Evolutionary conservation across 2,797 vertebrate species (phyloP).

Genomic region (Rhynchotus rufescens): DNA sequence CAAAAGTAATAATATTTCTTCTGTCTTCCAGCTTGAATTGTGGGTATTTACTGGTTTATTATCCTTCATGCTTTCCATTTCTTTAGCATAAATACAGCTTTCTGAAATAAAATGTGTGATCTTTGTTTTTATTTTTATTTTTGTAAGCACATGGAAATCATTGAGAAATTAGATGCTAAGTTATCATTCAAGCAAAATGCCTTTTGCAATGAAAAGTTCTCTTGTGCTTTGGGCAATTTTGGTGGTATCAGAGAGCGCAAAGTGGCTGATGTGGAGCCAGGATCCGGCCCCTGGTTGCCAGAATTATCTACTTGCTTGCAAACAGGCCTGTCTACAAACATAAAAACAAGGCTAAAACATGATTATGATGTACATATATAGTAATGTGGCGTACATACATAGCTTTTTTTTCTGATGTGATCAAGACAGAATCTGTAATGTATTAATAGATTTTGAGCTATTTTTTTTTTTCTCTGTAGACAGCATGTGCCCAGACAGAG

Average conservation of each 20-base stretch:
- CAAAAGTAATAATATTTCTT: neutral
- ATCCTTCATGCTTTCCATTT: neutral
- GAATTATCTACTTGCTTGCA: neutral
- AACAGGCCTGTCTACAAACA: neutral
- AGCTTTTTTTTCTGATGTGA: neutral
- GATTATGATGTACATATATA: neutral
- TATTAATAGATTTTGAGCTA: neutral
- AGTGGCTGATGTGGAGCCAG: neutral
- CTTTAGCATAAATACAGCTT: neutral
- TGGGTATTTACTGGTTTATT: neutral
- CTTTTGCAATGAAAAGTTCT: neutral
- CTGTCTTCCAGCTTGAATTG: neutral
- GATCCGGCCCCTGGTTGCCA: neutral
- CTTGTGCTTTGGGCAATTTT: neutral
- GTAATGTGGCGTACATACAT: neutral
- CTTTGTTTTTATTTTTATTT: neutral
- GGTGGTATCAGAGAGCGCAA: neutral
- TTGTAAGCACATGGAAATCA: neutral
- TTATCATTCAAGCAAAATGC: neutral
- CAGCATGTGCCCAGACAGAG: neutral
- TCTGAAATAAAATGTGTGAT: neutral
- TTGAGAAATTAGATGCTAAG: neutral
- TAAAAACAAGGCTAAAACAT: fast-evolving
- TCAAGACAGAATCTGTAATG: neutral
- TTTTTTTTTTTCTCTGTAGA: fast-evolving